Conservation (phyloP, 2,797 vertebrate species). For the Florisuga fusca region DNA sequence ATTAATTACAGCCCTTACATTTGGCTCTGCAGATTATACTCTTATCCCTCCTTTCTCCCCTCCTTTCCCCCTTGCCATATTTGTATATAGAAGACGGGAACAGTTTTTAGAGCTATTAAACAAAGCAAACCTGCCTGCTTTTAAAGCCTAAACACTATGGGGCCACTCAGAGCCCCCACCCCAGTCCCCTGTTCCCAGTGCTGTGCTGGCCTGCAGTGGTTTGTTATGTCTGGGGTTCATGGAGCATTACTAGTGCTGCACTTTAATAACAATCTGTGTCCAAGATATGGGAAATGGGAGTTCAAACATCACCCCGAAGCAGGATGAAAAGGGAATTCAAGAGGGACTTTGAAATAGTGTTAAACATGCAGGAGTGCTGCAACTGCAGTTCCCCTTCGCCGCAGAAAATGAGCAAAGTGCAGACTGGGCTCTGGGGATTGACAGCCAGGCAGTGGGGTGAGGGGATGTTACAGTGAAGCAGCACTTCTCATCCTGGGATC, state of each 20-base stretch:
- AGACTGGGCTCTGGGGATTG: not conserved
- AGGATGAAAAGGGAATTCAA: slow-evolving; percentile 23
- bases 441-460: not conserved
- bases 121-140: not conserved
- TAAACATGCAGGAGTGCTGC: not conserved
- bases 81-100: not conserved
- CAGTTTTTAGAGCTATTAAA: not conserved
- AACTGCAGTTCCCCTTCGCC: not conserved
- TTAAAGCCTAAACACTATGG: not conserved
- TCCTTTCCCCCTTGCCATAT: not conserved
- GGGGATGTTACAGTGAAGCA: not conserved
- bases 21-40: slow-evolving; percentile 37
- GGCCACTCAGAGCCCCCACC: not conserved
- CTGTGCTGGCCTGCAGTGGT: not conserved
- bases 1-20: slow-evolving; percentile 63
- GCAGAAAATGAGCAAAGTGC: not conserved
- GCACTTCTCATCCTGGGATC: not conserved
- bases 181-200: not conserved
- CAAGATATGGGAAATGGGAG: slow-evolving; percentile 24
- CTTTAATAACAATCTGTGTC: slow-evolving; percentile 33
- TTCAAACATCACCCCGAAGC: slow-evolving; percentile 34
- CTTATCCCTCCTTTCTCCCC: not conserved
- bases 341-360: slow-evolving; percentile 9
- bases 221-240: slow-evolving; percentile 11
- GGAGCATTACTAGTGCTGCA: slow-evolving; percentile 7